Conservation (phyloP, 2,888 invertebrate species). For the Temnothorax rugatulus region DNA sequence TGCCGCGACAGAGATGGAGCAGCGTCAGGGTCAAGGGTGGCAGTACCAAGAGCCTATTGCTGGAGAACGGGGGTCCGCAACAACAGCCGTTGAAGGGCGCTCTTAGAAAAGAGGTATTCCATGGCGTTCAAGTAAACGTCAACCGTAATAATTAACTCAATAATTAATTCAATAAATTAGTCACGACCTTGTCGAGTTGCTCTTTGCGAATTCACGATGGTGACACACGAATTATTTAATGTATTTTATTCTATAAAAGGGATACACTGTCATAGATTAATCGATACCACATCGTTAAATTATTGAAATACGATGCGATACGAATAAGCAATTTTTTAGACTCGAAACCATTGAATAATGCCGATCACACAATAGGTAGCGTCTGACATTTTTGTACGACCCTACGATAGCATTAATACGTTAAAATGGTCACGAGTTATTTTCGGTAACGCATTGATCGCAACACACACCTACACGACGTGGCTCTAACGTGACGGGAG, state of each 20-base stretch:
- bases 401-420: conserved; percentile 13
- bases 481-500: background rate
- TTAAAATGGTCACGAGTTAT: conserved; percentile 25
- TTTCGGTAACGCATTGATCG: conserved; percentile 42
- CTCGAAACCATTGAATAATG: background rate
- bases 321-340: background rate
- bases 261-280: background rate
- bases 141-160: conserved; percentile 16
- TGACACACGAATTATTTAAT: background rate
- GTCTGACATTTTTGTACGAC: conserved; percentile 26
- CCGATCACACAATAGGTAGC: background rate
- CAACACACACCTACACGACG: conserved; percentile 9
- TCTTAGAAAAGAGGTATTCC: conserved; percentile 83
- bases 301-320: background rate
- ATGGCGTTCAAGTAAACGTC: background rate
- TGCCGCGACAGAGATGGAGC: conserved; percentile 84
- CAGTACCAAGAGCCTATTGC: conserved; percentile 84
- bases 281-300: background rate
- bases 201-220: background rate
- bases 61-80: conserved; percentile 84
- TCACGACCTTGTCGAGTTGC: background rate
- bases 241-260: background rate
- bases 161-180: conserved; percentile 31
- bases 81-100: conserved; percentile 79
- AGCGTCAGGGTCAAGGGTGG: conserved; percentile 84